Evolutionary conservation across 2,888 invertebrate species (phyloP).

Genomic region (Agonopterix arenella): DNA sequence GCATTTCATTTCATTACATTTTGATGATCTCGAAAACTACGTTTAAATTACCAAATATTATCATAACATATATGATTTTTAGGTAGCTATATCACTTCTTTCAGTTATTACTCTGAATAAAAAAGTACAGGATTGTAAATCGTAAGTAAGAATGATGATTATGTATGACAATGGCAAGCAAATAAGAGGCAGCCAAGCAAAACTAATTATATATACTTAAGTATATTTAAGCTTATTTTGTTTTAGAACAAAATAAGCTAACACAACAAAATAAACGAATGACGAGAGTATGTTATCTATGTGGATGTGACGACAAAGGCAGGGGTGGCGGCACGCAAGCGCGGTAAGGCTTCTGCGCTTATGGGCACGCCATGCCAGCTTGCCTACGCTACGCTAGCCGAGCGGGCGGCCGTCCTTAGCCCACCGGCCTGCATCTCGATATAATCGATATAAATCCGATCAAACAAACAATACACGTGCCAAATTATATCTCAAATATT

Average conservation of each 20-base stretch:
- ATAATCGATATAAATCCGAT: constrained; percentile 58
- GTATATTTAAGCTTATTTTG: too few species aligned
- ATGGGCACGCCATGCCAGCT: constrained; percentile 49
- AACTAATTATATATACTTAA: too few species aligned
- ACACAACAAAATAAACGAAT: background rate
- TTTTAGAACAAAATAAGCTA: background rate
- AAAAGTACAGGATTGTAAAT: too few species aligned
- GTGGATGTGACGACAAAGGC: constrained; percentile 32
- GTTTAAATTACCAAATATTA: too few species aligned
- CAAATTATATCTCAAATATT: constrained; percentile 10
- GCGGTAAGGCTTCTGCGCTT: constrained; percentile 55
- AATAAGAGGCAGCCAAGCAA: too few species aligned
- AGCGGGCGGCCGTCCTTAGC: constrained; percentile 48
- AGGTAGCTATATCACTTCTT: too few species aligned
- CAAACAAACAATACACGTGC: constrained; percentile 34
- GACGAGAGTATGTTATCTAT: constrained; percentile 16
- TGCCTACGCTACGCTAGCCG: constrained; percentile 44
- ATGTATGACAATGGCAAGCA: too few species aligned
- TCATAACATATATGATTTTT: too few species aligned
- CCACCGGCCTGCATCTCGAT: constrained; percentile 23
- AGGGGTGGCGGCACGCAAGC: constrained; percentile 43
- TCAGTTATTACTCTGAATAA: too few species aligned
- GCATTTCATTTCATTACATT: too few species aligned
- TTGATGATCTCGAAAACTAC: too few species aligned
- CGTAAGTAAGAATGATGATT: too few species aligned